phyloP scores from a whole-genome alignment of 2,113 vertebrate species.

The Puntigrus tetrazona region DNA sequence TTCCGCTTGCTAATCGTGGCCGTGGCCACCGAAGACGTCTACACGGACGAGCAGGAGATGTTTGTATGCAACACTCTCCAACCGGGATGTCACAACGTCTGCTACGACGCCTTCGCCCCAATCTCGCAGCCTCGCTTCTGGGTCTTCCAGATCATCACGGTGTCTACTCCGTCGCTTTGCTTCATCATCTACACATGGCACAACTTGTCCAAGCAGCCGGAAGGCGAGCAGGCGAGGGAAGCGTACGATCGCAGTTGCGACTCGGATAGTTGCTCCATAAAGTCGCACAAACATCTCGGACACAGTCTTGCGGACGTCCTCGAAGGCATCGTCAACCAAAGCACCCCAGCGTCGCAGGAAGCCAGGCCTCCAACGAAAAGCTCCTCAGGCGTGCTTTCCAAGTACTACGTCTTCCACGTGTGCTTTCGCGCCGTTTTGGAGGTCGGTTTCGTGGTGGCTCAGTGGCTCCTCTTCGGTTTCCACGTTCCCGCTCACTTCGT shows the following conservation, averaged over 20 bases:
- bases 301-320: conserved; percentile 70
- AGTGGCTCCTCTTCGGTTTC: conserved; percentile 80
- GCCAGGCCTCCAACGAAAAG: background rate
- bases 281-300: conserved; percentile 71
- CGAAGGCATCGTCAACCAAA: conserved; percentile 64
- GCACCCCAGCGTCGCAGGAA: conserved; percentile 44
- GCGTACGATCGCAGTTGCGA: conserved; percentile 63
- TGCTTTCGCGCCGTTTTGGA: conserved; percentile 73
- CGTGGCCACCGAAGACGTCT: conserved; percentile 78
- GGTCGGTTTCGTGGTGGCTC: conserved; percentile 72
- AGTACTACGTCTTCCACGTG: conserved; percentile 77
- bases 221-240: conserved; percentile 36
- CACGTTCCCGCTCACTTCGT: conserved; percentile 72
- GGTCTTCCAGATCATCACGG: conserved; percentile 80
- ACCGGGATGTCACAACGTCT: conserved; percentile 77
- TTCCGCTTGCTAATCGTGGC: conserved; percentile 77
- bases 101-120: conserved; percentile 77
- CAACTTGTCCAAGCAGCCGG: conserved; percentile 71
- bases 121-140: conserved; percentile 80
- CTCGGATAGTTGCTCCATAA: conserved; percentile 75
- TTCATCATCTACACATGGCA: conserved; percentile 82
- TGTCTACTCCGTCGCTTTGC: conserved; percentile 77
- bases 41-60: conserved; percentile 78
- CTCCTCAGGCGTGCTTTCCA: conserved; percentile 72
- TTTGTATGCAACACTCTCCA: conserved; percentile 79